Base-by-base conservation (phyloP, 1,140 invertebrate genomes). In the Teleopsis dalmanni region DNA sequence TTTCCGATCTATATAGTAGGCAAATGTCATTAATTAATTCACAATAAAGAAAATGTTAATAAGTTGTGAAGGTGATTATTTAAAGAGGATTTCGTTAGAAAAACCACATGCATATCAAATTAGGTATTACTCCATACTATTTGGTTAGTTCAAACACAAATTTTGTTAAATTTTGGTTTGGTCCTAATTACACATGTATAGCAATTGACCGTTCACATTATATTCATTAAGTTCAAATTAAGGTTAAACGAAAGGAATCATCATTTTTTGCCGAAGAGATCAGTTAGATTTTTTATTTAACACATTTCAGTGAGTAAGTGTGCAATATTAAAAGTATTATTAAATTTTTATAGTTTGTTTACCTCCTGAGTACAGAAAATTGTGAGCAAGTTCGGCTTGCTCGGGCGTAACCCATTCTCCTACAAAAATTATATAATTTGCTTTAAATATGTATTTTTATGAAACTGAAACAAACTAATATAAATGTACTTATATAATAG, bases 351-450 rank as follows among this genome's bases (percentile, higher is more conserved):
- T 48, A 33, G 14, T 43, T 25, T 21, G 14, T 53, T 65, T 79
- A 83, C 81, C 81, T 76, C 87, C 87, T 63, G 88, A 91, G 76
- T 90, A 81, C 62, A 91, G 78, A 70, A 90, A 82, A 73, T 88
- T 87, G 75, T 90, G 83, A 51, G 85, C 87, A 64, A 91, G 75
- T 73, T 82, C 79, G 31, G 81, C 79, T 73, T 91, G 86, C 68
- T 90, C 87, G 53, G 81, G 79, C 53, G 84, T 85, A 65, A 84
- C 78, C 54, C 81, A 81, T 69, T 79, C 77, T 66, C 84, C 83
- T 86, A 54, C 23, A 47, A 55, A 62, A 61, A 53, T 26, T 23
- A 23, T 37, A 37, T 23, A 38, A 21, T 23, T 22, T 38, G 13
- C 25, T 22, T 11, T 31, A 31, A 11, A 11, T 31, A n/a, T 31